Conservation (phyloP, 53 echinoderm and acorn worm genomes). For the Crossaster papposus region DNA sequence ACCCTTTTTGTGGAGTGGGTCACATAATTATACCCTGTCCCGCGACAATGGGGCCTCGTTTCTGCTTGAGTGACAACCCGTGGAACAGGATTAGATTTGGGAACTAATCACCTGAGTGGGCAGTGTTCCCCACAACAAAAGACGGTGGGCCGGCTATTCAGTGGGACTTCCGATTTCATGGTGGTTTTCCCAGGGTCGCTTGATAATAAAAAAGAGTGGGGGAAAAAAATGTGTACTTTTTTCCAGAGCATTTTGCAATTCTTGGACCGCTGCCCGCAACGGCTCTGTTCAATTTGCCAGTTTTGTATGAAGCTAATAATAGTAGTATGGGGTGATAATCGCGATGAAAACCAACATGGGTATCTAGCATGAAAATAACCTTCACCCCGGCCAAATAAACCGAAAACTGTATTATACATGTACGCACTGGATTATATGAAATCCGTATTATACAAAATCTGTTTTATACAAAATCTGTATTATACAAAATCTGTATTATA, state of each 20-base stretch:
- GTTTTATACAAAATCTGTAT: too few species aligned
- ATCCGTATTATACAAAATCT: too few species aligned
- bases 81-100: conserved; percentile 62
- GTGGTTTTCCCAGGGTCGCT: conserved; percentile 57
- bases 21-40: too few species aligned
- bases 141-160: conserved; percentile 53
- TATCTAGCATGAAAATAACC: too few species aligned
- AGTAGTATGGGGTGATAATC: too few species aligned
- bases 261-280: conserved; percentile 6
- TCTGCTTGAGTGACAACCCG: conserved; percentile 52
- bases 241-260: neutral
- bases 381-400: too few species aligned
- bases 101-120: conserved; percentile 60
- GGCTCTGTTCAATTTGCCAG: neutral
- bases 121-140: conserved; percentile 54
- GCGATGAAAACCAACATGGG: too few species aligned
- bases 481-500: too few species aligned
- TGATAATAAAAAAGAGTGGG: neutral
- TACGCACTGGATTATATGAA: too few species aligned
- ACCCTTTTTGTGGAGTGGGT: too few species aligned
- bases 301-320: too few species aligned
- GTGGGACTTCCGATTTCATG: conserved; percentile 37
- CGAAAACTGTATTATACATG: too few species aligned
- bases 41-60: conserved; percentile 12
- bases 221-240: conserved; percentile 8